These are phyloP conservation scores for Protobothrops mucrosquamatus DNA, from an alignment of 2,113 vertebrate species.

Conservation along the genomic window DNA sequence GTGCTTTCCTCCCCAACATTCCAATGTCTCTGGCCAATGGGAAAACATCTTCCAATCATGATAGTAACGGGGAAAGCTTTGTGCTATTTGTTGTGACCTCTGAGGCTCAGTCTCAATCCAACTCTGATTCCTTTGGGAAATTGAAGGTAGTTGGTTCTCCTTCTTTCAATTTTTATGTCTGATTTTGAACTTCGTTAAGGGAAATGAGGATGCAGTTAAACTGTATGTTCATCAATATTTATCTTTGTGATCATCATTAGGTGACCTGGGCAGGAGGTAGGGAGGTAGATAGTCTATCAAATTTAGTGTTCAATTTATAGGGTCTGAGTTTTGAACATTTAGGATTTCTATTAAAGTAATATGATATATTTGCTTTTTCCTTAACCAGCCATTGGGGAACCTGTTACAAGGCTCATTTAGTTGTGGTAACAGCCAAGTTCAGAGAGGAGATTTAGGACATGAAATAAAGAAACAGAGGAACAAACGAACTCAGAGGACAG, in stretches of 20 bases:
- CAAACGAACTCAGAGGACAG: conserved; percentile 74
- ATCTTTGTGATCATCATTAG: not conserved
- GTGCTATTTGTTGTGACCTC: not conserved
- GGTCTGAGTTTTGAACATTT: not conserved
- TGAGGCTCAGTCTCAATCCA: not conserved
- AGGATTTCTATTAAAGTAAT: not conserved
- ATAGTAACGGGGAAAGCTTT: not conserved
- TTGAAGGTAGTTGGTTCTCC: not conserved
- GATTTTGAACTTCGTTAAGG: not conserved
- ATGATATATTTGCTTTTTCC: conserved; percentile 40
- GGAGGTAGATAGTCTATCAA: not conserved
- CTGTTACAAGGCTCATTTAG: conserved; percentile 69
- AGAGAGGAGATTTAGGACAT: conserved; percentile 72
- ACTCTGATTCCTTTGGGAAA: not conserved
- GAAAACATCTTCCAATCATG: not conserved
- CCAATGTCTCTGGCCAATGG: not conserved
- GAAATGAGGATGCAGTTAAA: not conserved
- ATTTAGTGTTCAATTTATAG: not conserved
- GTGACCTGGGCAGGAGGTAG: not conserved
- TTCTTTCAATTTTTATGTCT: not conserved
- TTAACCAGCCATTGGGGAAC: conserved; percentile 71
- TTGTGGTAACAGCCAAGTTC: conserved; percentile 69
- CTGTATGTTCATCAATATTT: not conserved
- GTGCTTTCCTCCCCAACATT: not conserved
- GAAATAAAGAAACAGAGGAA: conserved; percentile 86